Evolutionary conservation across 2,797 vertebrate genomes (phyloP).

Genomic region (Tapirus indicus): DNA sequence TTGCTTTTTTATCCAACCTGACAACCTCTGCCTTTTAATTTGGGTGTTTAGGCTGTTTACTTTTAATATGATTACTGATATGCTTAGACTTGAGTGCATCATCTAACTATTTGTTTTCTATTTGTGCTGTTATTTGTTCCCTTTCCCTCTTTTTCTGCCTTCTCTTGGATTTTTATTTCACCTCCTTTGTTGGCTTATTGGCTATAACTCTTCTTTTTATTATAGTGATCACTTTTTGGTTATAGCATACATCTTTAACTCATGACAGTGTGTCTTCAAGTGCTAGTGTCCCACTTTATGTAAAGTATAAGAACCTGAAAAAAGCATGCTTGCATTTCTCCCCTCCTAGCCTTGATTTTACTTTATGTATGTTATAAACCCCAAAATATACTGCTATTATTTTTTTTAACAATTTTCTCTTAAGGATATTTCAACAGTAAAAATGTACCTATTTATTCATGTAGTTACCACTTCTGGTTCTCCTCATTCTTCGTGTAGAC

Average conservation of each 20-base stretch:
- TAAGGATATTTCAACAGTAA: neutral
- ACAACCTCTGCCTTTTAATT: neutral
- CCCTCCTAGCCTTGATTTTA: neutral
- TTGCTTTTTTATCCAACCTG: neutral
- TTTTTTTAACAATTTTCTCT: neutral
- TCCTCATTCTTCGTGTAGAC: too few species aligned
- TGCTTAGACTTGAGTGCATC: neutral
- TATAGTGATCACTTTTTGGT: neutral
- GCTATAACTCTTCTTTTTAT: neutral
- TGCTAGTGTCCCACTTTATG: neutral
- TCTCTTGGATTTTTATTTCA: neutral
- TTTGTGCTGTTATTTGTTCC: neutral
- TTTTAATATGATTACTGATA: neutral
- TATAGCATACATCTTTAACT: neutral
- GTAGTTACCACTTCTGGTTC: too few species aligned
- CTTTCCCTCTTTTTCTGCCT: neutral
- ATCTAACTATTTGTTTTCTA: neutral
- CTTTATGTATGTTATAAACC: neutral
- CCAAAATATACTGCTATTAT: neutral
- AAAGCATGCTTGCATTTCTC: fast-evolving
- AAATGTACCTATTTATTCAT: neutral
- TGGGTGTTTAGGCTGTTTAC: neutral
- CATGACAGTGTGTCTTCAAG: neutral
- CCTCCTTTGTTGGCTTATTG: neutral
- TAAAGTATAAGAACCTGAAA: fast-evolving